phyloP scores from a whole-genome alignment of 2,797 vertebrate genomes.

The Serranus cabrilla region DNA sequence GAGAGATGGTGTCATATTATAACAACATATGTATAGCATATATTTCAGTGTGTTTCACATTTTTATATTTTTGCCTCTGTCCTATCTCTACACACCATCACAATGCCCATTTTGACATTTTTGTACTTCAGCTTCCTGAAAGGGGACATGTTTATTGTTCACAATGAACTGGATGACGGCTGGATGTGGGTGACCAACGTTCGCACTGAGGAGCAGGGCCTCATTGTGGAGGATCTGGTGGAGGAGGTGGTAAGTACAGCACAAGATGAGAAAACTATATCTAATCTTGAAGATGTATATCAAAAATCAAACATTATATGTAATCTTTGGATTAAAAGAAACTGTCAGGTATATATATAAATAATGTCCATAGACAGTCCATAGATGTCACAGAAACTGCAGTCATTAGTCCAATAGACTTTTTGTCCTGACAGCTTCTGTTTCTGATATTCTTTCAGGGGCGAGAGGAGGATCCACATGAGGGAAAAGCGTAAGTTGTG shows the following conservation, averaged over 20 bases:
- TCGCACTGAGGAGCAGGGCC: slow-evolving; percentile 97
- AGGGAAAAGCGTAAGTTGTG: slow-evolving; percentile 98
- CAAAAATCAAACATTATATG: too few relatives aligned
- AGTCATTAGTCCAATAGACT: not conserved
- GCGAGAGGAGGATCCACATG: slow-evolving; percentile 98
- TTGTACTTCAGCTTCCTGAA: slow-evolving; percentile 92
- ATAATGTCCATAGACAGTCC: not conserved
- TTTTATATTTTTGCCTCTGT: not conserved
- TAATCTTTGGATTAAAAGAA: too few relatives aligned
- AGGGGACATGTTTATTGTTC: slow-evolving; percentile 99
- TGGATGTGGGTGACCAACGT: slow-evolving; percentile 99
- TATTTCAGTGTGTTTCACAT: not conserved
- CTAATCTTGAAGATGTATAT: not conserved
- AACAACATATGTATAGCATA: not conserved
- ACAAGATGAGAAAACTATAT: not conserved
- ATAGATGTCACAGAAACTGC: not conserved
- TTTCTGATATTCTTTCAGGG: slow-evolving; percentile 85
- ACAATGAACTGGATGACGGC: slow-evolving; percentile 98
- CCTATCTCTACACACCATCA: not conserved
- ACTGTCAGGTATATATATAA: too few relatives aligned
- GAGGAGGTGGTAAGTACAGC: slow-evolving; percentile 92
- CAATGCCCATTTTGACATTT: slow-evolving; percentile 10
- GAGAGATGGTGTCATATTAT: not conserved
- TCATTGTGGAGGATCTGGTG: slow-evolving; percentile 98
- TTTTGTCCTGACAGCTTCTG: slow-evolving; percentile 54